Evolutionary conservation across 2,888 invertebrate genomes (phyloP).

Genomic region (Leptarthrus brevirostris): DNA sequence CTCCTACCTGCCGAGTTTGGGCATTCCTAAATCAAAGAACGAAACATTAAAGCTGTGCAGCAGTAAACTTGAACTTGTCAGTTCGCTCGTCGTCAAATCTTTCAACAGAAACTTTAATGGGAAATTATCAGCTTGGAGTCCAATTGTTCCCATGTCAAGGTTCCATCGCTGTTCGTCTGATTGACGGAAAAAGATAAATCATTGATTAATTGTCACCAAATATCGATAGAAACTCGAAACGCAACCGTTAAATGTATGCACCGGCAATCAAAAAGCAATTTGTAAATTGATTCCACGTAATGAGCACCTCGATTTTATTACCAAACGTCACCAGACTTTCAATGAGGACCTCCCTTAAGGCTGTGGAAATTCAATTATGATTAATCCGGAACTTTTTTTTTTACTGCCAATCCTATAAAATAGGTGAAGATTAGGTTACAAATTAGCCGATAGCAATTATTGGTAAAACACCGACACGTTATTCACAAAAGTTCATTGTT

Average conservation of each 20-base stretch:
- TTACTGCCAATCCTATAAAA: conserved; percentile 31
- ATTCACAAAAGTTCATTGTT: background rate
- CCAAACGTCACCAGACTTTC: conserved; percentile 14
- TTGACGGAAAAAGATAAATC: conserved; percentile 18
- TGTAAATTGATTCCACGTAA: conserved; percentile 43
- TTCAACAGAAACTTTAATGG: background rate
- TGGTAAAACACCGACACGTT: background rate
- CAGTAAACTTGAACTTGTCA: conserved; percentile 14
- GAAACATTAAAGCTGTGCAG: background rate
- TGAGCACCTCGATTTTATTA: conserved; percentile 23
- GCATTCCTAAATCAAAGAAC: background rate
- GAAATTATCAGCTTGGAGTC: background rate
- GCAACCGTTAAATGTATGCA: conserved; percentile 4
- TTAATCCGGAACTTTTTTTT: conserved; percentile 46
- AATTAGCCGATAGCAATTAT: conserved; percentile 37
- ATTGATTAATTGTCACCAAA: conserved; percentile 40
- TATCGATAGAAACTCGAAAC: background rate
- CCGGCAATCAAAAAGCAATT: conserved; percentile 42
- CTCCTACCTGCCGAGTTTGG: background rate
- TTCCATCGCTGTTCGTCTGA: background rate
- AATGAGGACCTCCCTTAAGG: conserved; percentile 14
- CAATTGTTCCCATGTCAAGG: background rate
- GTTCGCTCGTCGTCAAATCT: background rate
- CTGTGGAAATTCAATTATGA: conserved; percentile 31
- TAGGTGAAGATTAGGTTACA: conserved; percentile 43